Percentiles rank a stretch among this genome's conserved stretches.
Evolutionary conservation across 2,888 invertebrate species (phyloP).

Genomic region (Muschampia plurimacula): DNA sequence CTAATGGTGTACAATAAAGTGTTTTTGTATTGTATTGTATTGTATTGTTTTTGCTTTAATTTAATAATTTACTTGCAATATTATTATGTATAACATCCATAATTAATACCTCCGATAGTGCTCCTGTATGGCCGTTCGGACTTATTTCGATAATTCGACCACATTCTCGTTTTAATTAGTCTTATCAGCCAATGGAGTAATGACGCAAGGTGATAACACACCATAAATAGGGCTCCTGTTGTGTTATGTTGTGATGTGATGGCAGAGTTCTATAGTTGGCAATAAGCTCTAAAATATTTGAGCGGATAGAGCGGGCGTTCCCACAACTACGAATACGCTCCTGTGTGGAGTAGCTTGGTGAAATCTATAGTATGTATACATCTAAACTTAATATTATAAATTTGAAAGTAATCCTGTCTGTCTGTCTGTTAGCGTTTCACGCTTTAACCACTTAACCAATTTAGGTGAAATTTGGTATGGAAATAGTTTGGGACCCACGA

Average conservation of each 20-base stretch:
- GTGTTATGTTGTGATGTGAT: background rate
- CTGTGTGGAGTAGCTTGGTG: no score
- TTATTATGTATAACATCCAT: background rate
- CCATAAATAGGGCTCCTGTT: slow-evolving; percentile 12
- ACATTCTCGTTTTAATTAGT: slow-evolving; percentile 9
- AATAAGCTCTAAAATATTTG: background rate
- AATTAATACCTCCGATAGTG: background rate
- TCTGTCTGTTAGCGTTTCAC: no score
- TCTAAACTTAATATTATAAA: no score
- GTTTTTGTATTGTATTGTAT: no score
- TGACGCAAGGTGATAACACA: slow-evolving; percentile 12
- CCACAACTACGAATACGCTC: no score
- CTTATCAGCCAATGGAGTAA: slow-evolving; percentile 3
- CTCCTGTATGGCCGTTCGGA: background rate
- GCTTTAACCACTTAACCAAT: no score
- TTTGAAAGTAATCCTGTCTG: no score
- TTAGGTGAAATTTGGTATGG: no score
- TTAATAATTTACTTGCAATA: background rate
- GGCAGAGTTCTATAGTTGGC: background rate
- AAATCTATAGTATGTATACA: no score
- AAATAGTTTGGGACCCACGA: no score
- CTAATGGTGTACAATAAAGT: no score
- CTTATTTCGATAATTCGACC: slow-evolving; percentile 9
- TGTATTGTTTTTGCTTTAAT: background rate
- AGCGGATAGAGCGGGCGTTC: no score